Conservation (phyloP, 2,113 vertebrate species). For the Phaethon lepturus region DNA sequence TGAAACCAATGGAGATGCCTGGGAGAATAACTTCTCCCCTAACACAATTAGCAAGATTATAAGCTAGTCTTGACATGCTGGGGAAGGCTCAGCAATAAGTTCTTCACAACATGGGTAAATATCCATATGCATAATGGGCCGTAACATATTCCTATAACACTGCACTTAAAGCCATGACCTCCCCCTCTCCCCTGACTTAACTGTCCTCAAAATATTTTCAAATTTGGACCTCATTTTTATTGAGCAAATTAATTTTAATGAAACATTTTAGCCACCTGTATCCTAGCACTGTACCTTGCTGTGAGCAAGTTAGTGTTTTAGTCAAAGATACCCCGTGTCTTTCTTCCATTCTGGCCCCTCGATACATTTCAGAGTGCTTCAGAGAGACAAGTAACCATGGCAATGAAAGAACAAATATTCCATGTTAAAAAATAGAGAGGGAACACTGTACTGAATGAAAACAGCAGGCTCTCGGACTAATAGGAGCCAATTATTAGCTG, state of each 20-base stretch:
- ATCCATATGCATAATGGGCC: rapidly evolving
- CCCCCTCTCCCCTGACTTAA: neutral
- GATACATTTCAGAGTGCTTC: neutral
- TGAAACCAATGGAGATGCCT: neutral
- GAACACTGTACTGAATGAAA: neutral
- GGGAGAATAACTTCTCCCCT: neutral
- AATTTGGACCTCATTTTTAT: neutral
- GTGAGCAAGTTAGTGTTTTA: neutral
- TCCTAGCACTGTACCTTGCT: neutral
- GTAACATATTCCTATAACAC: neutral
- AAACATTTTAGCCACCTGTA: neutral
- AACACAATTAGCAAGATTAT: neutral
- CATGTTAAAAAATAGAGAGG: neutral
- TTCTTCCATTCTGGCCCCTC: neutral
- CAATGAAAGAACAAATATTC: conserved; percentile 12
- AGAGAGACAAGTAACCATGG: neutral
- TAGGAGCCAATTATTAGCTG: neutral
- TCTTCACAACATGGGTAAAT: neutral
- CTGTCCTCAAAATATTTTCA: neutral
- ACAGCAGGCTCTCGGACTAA: neutral
- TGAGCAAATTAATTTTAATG: neutral
- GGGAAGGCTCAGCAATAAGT: neutral
- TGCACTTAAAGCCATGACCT: neutral
- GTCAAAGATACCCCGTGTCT: neutral
- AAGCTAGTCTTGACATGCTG: neutral